Evolutionary conservation across 2,113 vertebrate species (phyloP).

Genomic region (Vanacampus margaritifer): DNA sequence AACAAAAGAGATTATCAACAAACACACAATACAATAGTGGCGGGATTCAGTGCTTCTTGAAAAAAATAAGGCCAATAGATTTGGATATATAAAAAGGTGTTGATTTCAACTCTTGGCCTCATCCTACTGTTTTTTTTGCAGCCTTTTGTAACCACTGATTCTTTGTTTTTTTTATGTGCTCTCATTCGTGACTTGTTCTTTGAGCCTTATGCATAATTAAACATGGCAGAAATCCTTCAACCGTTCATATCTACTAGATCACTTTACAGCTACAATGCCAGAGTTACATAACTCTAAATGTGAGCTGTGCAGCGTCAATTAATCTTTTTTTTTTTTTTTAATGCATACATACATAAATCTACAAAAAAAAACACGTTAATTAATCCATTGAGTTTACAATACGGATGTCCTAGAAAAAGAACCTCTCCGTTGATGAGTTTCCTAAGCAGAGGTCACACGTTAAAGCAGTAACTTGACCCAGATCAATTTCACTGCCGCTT

Average conservation of each 20-base stretch:
- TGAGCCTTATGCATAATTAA: constrained; percentile 51
- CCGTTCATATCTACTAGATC: constrained; percentile 42
- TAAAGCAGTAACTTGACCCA: constrained; percentile 54
- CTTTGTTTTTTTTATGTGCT: constrained; percentile 19
- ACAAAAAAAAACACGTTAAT: not conserved
- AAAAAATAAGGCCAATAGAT: not conserved
- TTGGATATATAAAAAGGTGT: constrained; percentile 1
- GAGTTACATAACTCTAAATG: constrained; percentile 29
- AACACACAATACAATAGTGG: not conserved
- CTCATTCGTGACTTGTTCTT: constrained; percentile 34
- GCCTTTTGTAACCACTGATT: constrained; percentile 29
- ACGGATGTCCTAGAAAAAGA: constrained; percentile 35
- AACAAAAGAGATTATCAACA: not conserved
- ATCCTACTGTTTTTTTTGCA: constrained; percentile 24
- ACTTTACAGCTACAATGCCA: constrained; percentile 34
- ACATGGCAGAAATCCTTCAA: constrained; percentile 44
- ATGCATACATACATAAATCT: not conserved
- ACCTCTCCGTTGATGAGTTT: constrained; percentile 38
- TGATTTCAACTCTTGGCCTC: constrained; percentile 9
- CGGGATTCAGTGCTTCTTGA: not conserved
- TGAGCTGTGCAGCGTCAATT: not conserved
- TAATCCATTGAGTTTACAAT: not conserved
- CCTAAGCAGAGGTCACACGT: constrained; percentile 13
- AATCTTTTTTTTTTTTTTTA: not conserved
- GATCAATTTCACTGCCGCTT: constrained; percentile 55